These are phyloP conservation scores for Drosophila ohnishii DNA, from an alignment of 1,140 invertebrate genomes.

Conservation along the genomic window DNA sequence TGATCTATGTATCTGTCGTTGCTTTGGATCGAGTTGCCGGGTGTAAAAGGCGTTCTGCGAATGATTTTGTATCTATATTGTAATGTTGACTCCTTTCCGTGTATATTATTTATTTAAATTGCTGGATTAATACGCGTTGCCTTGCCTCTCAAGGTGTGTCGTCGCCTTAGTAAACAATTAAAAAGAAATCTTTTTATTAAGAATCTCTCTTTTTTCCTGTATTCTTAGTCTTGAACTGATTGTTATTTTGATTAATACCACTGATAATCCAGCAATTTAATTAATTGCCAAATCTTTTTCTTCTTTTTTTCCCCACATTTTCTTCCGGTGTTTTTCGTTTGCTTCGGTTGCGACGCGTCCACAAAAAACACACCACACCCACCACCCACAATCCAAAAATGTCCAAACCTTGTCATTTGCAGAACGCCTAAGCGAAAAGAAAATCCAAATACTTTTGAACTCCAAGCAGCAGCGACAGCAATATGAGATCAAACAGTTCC, in stretches of 20 bases:
- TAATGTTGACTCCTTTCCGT: slow-evolving; percentile 2
- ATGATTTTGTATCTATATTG: slow-evolving; percentile 41
- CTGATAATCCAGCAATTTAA: slow-evolving; percentile 79
- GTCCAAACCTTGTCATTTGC: slow-evolving; percentile 67
- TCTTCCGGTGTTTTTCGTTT: slow-evolving; percentile 65
- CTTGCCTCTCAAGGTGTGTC: slow-evolving; percentile 57
- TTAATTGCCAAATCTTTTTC: slow-evolving; percentile 77
- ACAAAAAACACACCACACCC: slow-evolving; percentile 34
- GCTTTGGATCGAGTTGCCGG: slow-evolving; percentile 23
- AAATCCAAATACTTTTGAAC: slow-evolving; percentile 63
- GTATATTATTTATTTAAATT: slow-evolving; percentile 56
- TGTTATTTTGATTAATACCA: slow-evolving; percentile 52
- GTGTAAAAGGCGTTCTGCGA: slow-evolving; percentile 58
- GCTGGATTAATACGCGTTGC: slow-evolving; percentile 64
- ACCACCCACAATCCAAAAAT: slow-evolving; percentile 35
- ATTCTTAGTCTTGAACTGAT: slow-evolving; percentile 42
- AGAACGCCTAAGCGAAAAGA: slow-evolving; percentile 79
- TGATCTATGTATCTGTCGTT: slow-evolving; percentile 17
- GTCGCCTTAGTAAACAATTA: slow-evolving; percentile 54
- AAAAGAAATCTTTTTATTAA: slow-evolving; percentile 6
- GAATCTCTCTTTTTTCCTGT: slow-evolving; percentile 11
- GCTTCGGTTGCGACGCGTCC: slow-evolving; percentile 57
- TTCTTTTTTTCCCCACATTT: slow-evolving; percentile 61
- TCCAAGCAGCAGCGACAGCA: slow-evolving; percentile 65
- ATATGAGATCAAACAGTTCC: slow-evolving; percentile 59